Conservation (phyloP, 2,797 vertebrate species). For the Sarcophilus harrisii region DNA sequence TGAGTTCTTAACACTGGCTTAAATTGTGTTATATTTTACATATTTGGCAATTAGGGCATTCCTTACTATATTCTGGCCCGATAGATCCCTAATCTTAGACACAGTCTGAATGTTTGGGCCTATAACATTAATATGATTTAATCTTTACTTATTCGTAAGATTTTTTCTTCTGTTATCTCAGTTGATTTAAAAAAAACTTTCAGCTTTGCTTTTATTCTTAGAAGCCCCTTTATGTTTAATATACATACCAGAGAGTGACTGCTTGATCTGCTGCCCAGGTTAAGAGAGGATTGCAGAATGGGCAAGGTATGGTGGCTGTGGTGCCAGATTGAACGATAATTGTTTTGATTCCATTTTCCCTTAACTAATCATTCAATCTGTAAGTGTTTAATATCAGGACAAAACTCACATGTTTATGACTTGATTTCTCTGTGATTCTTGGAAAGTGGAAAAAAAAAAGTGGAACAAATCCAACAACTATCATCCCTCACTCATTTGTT, state of each 20-base stretch:
- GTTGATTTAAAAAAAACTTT: conserved; percentile 61
- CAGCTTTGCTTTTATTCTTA: conserved; percentile 57
- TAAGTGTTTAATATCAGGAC: conserved; percentile 42
- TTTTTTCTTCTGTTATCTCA: conserved; percentile 14
- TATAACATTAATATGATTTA: conserved; percentile 39
- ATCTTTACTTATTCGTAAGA: conserved; percentile 19
- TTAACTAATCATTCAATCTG: background rate
- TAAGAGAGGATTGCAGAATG: conserved; percentile 30
- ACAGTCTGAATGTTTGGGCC: background rate
- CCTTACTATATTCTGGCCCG: background rate
- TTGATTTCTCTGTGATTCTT: conserved; percentile 33
- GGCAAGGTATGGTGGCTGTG: conserved; percentile 64
- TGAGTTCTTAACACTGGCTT: background rate
- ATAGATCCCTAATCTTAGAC: background rate
- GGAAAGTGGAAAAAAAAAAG: conserved; percentile 19
- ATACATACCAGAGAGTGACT: conserved; percentile 51
- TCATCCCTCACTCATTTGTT: background rate
- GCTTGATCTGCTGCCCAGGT: background rate
- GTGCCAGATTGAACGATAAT: conserved; percentile 24
- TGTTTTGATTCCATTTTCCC: conserved; percentile 60
- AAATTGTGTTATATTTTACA: background rate
- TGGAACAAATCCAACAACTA: background rate
- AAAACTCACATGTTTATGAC: conserved; percentile 64
- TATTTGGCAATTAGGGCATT: background rate
- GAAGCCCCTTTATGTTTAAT: conserved; percentile 27